Percentiles rank a stretch among this genome's conserved stretches.
phyloP scores from a whole-genome alignment of 2,113 vertebrate species.

The Enhydra lutris region DNA sequence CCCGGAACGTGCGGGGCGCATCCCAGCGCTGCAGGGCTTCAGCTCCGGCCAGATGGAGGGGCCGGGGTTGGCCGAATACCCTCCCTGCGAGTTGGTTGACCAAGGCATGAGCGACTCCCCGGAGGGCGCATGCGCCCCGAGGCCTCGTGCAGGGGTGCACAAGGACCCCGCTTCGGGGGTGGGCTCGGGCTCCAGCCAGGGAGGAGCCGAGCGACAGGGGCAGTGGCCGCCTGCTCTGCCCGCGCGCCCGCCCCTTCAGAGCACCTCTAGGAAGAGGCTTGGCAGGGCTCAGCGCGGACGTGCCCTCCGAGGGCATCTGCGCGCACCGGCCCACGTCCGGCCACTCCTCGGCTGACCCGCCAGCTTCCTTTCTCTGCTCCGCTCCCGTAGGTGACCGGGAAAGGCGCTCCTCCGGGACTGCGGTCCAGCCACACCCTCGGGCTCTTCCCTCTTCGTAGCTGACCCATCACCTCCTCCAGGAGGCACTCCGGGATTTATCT shows the following conservation, averaged over 20 bases:
- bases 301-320: accelerated
- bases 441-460: neutral
- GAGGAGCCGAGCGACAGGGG: accelerated
- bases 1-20: accelerated
- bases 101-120: no score
- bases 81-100: no score
- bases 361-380: neutral
- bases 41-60: neutral
- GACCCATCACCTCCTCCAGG: neutral
- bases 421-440: neutral
- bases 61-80: accelerated
- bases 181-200: accelerated
- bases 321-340: accelerated
- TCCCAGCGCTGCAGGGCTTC: neutral
- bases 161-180: neutral
- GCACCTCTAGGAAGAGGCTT: accelerated
- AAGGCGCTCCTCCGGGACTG: neutral
- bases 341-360: accelerated
- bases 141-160: neutral
- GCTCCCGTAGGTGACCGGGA: accelerated
- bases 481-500: neutral
- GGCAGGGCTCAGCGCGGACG: accelerated
- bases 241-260: neutral
- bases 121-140: accelerated
- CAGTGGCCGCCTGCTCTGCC: neutral